Base-by-base conservation (phyloP, 2,888 invertebrate genomes). In the Leptinotarsa peninsularis region DNA sequence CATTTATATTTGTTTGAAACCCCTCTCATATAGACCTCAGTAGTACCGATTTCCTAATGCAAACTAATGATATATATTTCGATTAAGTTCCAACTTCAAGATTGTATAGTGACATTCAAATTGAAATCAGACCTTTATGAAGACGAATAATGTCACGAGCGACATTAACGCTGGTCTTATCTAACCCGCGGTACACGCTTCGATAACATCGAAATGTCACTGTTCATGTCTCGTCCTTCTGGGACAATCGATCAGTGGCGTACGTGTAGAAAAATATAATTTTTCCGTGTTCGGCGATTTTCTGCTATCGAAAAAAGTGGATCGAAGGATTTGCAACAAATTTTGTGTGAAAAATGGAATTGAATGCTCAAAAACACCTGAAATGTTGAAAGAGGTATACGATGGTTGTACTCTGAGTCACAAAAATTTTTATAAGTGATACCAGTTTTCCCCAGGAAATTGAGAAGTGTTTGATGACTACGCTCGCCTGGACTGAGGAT, bases 21-120 rank as follows among this genome's bases (percentile, higher is more conserved):
- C 27, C 63, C 63, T n/a, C 4, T 33, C 17, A 43, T 33, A 33
- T 7, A 43, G 33, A 33, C n/a, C 43, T n/a, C 43, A 17, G 43
- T 10, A 27, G 33, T n/a, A 43, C 27, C 1, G 18, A 33, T 17
- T 43, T 43, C 15, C 10, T 1, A 5, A 63, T n/a, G n/a, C 17
- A 27, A 17, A 27, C 63, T 63, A 43, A 63, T 43, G 10, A 63
- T 4, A 63, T 43, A n/a, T 63, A n/a, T 33, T 63, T 33, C n/a
- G 17, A 63, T n/a, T 14, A n/a, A 63, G 43, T 33, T 43, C 4
- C 43, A 17, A 43, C 43, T 33, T 63, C 63, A 21, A 63, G 63
- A 63, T 63, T 63, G n/a, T 63, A n/a, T 63, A 63, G 27, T 70
- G 70, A 70, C 70, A 70, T 70, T 70, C 60, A 70, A 70, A 70